Base-by-base conservation (phyloP, 2,888 invertebrate species). In the Lycia hirtaria region DNA sequence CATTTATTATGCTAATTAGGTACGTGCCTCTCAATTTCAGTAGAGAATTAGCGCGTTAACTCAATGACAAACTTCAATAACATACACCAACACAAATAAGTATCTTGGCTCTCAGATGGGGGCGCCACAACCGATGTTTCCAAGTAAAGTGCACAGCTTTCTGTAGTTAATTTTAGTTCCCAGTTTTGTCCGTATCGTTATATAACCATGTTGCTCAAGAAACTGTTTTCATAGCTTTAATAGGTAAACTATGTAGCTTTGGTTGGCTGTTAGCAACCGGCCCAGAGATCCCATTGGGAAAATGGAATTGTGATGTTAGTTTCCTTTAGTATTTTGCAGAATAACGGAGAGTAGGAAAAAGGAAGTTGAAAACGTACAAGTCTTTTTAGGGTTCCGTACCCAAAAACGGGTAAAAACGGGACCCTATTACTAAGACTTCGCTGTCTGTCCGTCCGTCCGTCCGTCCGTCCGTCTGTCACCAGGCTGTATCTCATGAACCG, bases 1-100 rank as follows among this genome's bases (percentile, higher is more conserved):
- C 45, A 33, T 49, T 73, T 75, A 74, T 75, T 74, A 82, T 82
- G 81, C 64, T 78, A 84, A 83, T 80, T 70, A 66, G 48, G 64
- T 68, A 67, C 84, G 78, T 81, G 83, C 71, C 76, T 75, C 67
- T 69, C 76, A 79, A 78, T 81, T 76, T 75, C 69, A 65, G 69
- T 64, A 49, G 64, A 71, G 75, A 72, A 80, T 83, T 80, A 81
- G 68, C 61, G 63, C 70, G 68, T 62, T 69, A 71, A 71, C 70
- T 64, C 70, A 65, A 69, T 65, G 62, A 62, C 67, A 67, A 65
- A 58, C 52, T 53, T 53, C 43, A 52, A 58, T 53, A 43, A 28
- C 41, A 40, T 24, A 40, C 9, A 40, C 0, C 1, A 6, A 12
- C 7, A 24, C 40, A 6, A 28, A 26, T 3, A 24, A 24, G n/a